Base-by-base conservation (phyloP, 2,888 invertebrate genomes). In the Phlogophora meticulosa region DNA sequence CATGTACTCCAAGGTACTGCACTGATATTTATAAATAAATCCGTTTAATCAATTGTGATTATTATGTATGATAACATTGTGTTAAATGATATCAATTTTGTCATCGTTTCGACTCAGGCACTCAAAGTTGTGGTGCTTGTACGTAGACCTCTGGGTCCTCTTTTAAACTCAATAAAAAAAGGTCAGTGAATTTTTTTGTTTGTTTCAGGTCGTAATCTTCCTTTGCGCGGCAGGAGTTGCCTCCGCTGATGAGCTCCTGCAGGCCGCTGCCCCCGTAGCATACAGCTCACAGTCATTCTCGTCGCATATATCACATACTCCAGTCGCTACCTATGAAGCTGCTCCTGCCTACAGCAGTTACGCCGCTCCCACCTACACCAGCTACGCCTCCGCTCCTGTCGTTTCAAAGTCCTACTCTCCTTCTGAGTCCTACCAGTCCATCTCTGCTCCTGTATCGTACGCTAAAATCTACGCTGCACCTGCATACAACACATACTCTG, bases 171-270 rank as follows among this genome's bases (percentile, higher is more conserved):
- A n/a, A n/a, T n/a, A n/a, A n/a, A n/a, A n/a, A n/a, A n/a, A n/a
- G n/a, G n/a, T n/a, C n/a, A n/a, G n/a, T n/a, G n/a, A 28, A 28
- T 28, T 28, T 28, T 28, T 1, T 28, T 28, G 28, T 2, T 28
- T 28, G 1, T 28, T 28, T 28, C 28, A 28, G 28, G 5, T 28
- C 28, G 5, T 28, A 28, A 28, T 28, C 28, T 28, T 97, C 85
- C 92, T 95, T 85, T 95, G 96, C 87, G 92, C 94, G 82, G 94
- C 96, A 90, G 96, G 96, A 79, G 93, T 96, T 75, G 96, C 96
- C 85, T 96, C 95, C 85, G 97, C 97, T 61, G 97, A 5, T 28
- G 28, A 28, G 4, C 28, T 28, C 28, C 28, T 28, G 28, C 92
- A 93, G 69, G 91, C 88, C 15, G 92, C 91, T 28, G 56, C 58